A percentile compares a stretch with the other conserved stretches of the same genome.
Evolutionary conservation across 2,888 invertebrate species (phyloP).

Genomic region (Junonia oenone): DNA sequence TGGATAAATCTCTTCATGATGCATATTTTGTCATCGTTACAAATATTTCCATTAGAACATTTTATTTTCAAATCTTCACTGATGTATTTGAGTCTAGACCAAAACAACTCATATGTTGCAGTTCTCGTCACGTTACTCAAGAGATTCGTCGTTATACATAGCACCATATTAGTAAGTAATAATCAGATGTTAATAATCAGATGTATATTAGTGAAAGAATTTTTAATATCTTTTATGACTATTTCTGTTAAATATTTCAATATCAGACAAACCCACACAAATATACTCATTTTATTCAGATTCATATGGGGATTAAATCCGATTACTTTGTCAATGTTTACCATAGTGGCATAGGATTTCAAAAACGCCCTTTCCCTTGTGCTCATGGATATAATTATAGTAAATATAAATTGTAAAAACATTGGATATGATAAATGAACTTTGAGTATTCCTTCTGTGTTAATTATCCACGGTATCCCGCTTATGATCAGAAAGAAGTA

Average conservation of each 20-base stretch:
- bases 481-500: not conserved
- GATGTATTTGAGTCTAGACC: slow-evolving; percentile 5
- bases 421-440: too few relatives aligned
- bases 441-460: too few relatives aligned
- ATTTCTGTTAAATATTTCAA: too few relatives aligned
- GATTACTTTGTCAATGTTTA: too few relatives aligned
- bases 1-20: slow-evolving; percentile 5
- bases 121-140: slow-evolving; percentile 5
- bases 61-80: not conserved
- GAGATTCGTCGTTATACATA: slow-evolving; percentile 1
- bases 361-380: slow-evolving; percentile 5
- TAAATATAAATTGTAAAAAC: slow-evolving; percentile 4
- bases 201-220: too few relatives aligned
- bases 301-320: too few relatives aligned
- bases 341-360: slow-evolving; percentile 9
- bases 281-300: too few relatives aligned
- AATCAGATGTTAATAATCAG: too few relatives aligned
- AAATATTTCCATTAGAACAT: not conserved
- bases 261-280: too few relatives aligned
- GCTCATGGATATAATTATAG: slow-evolving; percentile 1
- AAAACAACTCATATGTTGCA: slow-evolving; percentile 10
- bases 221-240: too few relatives aligned
- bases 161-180: too few relatives aligned
- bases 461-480: too few relatives aligned
- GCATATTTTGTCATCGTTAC: not conserved